Evolutionary conservation across 30 jellyfish, hydroid and myxozoan species (phyloP), one percentile per base, ranked within the genome.

Genomic region (Aurelia aurita complex sp. Pacific): DNA sequence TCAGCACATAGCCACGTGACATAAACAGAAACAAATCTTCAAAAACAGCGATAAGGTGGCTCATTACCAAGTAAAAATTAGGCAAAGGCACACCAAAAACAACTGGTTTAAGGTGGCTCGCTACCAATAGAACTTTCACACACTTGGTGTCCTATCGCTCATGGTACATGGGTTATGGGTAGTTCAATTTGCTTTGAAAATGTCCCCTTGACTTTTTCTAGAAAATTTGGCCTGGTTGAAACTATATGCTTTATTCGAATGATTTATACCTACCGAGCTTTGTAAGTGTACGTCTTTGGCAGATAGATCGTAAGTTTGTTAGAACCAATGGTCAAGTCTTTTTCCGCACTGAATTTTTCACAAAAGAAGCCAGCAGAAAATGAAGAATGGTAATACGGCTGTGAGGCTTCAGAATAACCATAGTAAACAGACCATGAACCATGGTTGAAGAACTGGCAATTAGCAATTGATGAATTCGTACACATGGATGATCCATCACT

Each of bases 301-400:
- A 85, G 71, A 60, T 74, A 76, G 51, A 76, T 14, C 2, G 85
- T 74, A 15, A 66, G 15, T 65, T 12, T 34, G 36, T 76, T 76
- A n/a, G 94, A 65, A 54, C 91, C 91, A 35, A 81, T 43, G 2
- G 91, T 81, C 11, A 81, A 81, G 46, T 81, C 91, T n/a, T 54
- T 4, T 13, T 29, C 50, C 59, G 60, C 77, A 65, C 77, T 81
- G 77, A n/a, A 81, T 70, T 65, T 81, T 40, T 67, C 91, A 69
- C 91, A 81, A 68, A 42, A 81, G 59, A 67, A 81, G 10, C 84
- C 91, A 19, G 91, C 91, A 50, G 83, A 17, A 61, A 52, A 55
- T 9, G 91, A 52, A 10, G 76, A 54, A 55, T 55, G 34, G 62
- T 13, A 81, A 64, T 61, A 13, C 7, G 81, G 91, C 35, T 59